Evolutionary conservation across 2,888 invertebrate species (phyloP).

Genomic region (Callosobruchus maculatus): DNA sequence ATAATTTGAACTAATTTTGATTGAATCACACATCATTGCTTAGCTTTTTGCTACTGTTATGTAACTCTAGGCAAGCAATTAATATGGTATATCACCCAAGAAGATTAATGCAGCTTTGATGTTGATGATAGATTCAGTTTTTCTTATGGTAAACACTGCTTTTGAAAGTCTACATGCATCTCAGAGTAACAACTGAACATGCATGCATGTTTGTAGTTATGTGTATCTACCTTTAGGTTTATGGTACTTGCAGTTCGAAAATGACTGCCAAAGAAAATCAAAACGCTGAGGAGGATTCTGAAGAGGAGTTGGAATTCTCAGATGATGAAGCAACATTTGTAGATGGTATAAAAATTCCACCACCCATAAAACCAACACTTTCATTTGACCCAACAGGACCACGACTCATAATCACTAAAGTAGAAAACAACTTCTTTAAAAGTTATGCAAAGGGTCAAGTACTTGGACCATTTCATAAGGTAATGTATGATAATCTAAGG

Average conservation of each 20-base stretch:
- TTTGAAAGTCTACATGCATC: too few species aligned
- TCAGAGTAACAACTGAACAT: too few species aligned
- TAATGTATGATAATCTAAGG: conserved; percentile 46
- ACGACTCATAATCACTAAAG: conserved; percentile 84
- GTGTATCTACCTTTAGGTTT: background rate
- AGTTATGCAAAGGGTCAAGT: conserved; percentile 84
- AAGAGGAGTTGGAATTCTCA: conserved; percentile 27
- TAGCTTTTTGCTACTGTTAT: too few species aligned
- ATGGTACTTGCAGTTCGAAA: background rate
- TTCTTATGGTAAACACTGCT: too few species aligned
- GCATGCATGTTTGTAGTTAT: too few species aligned
- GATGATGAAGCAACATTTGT: conserved; percentile 71
- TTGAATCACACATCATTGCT: too few species aligned
- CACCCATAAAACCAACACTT: conserved; percentile 65
- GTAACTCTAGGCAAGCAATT: too few species aligned
- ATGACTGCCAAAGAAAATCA: background rate
- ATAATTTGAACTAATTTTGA: too few species aligned
- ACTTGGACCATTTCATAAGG: conserved; percentile 95
- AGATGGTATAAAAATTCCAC: conserved; percentile 76
- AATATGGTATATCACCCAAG: too few species aligned
- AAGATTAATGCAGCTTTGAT: too few species aligned
- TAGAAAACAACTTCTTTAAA: conserved; percentile 92
- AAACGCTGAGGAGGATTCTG: conserved; percentile 5
- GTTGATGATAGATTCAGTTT: too few species aligned
- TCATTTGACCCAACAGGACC: conserved; percentile 69